Conservation (phyloP, 2,888 invertebrate genomes). For the Lasioglossum zephyrum region DNA sequence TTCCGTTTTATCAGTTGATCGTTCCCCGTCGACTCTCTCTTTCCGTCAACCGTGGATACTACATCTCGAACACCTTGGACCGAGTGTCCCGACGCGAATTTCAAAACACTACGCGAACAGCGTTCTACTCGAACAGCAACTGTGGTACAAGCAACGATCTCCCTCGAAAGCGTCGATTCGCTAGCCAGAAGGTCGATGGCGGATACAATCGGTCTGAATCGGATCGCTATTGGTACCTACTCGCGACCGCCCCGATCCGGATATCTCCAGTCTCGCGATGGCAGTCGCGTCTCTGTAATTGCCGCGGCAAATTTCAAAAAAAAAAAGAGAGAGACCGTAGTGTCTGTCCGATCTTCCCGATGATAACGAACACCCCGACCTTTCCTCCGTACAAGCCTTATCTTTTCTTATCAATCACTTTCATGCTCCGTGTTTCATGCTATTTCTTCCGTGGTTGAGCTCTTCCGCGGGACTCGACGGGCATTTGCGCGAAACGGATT, state of each 20-base stretch:
- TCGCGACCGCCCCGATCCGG: slow-evolving; percentile 71
- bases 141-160: not conserved
- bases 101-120: not conserved
- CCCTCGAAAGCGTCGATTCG: slow-evolving; percentile 28
- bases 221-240: slow-evolving; percentile 53
- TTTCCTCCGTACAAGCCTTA: not conserved
- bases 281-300: not conserved
- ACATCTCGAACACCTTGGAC: slow-evolving; percentile 10
- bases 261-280: slow-evolving; percentile 67
- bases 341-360: not conserved
- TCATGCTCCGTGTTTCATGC: not conserved
- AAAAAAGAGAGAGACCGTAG: not conserved
- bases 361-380: slow-evolving; percentile 2
- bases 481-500: not conserved
- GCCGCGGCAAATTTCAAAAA: slow-evolving; percentile 34
- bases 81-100: not conserved
- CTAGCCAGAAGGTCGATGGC: slow-evolving; percentile 35
- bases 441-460: not conserved
- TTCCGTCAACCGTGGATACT: not conserved
- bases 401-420: slow-evolving; percentile 1
- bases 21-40: not conserved
- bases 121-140: slow-evolving; percentile 21
- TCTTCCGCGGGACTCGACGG: not conserved
- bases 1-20: not conserved
- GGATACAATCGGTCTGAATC: slow-evolving; percentile 69